phyloP scores from a whole-genome alignment of 2,113 vertebrate genomes.

The Bubo blakistoni region DNA sequence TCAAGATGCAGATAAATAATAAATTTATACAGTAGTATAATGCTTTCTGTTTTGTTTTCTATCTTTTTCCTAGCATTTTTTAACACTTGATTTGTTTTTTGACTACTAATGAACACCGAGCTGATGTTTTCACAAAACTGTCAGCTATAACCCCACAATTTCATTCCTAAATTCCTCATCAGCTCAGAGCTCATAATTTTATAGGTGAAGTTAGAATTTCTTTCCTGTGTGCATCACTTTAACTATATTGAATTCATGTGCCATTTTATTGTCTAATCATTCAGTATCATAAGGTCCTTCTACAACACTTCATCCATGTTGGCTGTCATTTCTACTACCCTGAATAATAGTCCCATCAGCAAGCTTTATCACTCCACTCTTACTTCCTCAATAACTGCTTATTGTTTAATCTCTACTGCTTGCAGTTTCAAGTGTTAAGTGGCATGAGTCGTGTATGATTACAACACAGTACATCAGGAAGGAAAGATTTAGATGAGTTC shows the following conservation, averaged over 20 bases:
- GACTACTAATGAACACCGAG: background rate
- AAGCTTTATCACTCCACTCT: constrained; percentile 7
- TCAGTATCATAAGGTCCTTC: background rate
- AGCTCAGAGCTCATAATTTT: background rate
- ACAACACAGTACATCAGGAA: background rate
- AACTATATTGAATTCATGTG: background rate
- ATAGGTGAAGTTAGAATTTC: background rate
- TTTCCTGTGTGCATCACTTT: background rate
- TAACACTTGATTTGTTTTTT: background rate
- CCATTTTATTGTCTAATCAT: background rate
- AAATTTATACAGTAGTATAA: background rate
- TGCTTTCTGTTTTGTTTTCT: background rate
- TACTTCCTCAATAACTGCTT: background rate
- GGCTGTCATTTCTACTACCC: constrained; percentile 11
- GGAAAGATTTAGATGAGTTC: constrained; percentile 21
- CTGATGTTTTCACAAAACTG: background rate
- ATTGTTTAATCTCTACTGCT: constrained; percentile 35
- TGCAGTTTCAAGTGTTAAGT: constrained; percentile 18
- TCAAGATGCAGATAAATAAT: background rate
- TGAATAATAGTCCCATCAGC: constrained; percentile 29
- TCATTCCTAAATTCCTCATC: background rate
- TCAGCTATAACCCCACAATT: background rate
- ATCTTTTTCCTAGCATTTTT: background rate
- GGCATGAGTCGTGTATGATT: background rate
- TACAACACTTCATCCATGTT: background rate